Base-by-base conservation (phyloP, 1,140 invertebrate species). In the Oryzaephilus surinamensis region DNA sequence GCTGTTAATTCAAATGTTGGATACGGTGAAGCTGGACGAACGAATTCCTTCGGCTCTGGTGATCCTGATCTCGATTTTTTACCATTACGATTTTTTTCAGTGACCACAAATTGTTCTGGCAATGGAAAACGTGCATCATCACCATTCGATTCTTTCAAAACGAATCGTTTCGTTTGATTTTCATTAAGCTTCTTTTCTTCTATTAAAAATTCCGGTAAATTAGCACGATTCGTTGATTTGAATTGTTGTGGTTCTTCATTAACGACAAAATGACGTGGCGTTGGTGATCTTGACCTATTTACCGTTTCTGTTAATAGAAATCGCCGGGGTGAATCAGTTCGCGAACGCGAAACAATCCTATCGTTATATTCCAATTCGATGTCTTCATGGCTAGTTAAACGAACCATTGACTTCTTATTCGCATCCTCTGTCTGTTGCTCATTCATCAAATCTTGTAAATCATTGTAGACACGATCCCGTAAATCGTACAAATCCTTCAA, bases 1-100 rank as follows among this genome's bases (percentile, higher is more conserved):
- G 37, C 43, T 19, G 46, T 44, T n/a, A 45, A 23, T 15, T 54
- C 46, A 14, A 54, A 45, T 12, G 35, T 46, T 8, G 55, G 51
- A 35, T 51, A 54, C 2, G 55, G 55, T 6, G 51, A 55, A 21
- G 50, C 44, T 23, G 45, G 48, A 28, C 48, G 39, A 19, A 12
- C 20, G 15, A 33, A 30, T 23, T 30, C 26, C 18, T 18, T 21
- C 10, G 32, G 30, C 8, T 27, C 21, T 4, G 38, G 38, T 8
- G 38, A 40, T 26, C 19, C 30, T 12, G 38, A 33, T 28, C 30
- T 28, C 13, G 36, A 38, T n/a, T n/a, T 8, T 6, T 24, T 11
- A 24, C 11, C 11, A 6, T 24, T 20, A 32, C 16, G 36, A 12
- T 23, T 10, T 7, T 33, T 40, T 18, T 40, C 37, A 11, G 17